Evolutionary conservation across 2,113 vertebrate genomes (phyloP).

Genomic region (Mustelus asterias): DNA sequence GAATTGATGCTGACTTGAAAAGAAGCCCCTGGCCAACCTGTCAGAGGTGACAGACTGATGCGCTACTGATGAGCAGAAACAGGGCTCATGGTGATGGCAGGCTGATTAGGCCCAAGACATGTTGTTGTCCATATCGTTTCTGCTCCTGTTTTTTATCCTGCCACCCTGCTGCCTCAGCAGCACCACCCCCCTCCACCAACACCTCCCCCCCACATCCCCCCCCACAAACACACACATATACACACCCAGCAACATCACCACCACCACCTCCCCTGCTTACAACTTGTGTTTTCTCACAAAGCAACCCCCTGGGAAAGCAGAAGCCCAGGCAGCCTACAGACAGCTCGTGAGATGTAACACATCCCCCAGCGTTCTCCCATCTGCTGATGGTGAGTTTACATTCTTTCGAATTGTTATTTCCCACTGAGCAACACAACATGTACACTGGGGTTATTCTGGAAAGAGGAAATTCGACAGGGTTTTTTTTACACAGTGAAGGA

Average conservation of each 20-base stretch:
- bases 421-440: not conserved
- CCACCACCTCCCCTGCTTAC: not conserved
- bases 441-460: not conserved
- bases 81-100: not conserved
- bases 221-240: no score
- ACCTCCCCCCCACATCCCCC: not conserved
- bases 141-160: not conserved
- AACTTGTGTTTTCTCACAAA: not conserved
- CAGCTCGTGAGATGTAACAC: not conserved
- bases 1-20: constrained; percentile 30
- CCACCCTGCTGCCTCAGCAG: not conserved
- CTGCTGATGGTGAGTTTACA: not conserved
- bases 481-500: not conserved
- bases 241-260: no score
- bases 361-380: not conserved
- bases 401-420: not conserved
- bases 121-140: not conserved
- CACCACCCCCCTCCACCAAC: not conserved
- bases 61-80: not conserved
- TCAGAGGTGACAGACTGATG: constrained; percentile 20
- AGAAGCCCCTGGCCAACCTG: not conserved
- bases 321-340: not conserved
- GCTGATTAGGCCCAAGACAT: constrained; percentile 1
- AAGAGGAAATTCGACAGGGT: not conserved
- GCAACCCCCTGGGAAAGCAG: constrained; percentile 7